Evolutionary conservation across 2,888 invertebrate species (phyloP).

Genomic region (Dolichomitus sp.): DNA sequence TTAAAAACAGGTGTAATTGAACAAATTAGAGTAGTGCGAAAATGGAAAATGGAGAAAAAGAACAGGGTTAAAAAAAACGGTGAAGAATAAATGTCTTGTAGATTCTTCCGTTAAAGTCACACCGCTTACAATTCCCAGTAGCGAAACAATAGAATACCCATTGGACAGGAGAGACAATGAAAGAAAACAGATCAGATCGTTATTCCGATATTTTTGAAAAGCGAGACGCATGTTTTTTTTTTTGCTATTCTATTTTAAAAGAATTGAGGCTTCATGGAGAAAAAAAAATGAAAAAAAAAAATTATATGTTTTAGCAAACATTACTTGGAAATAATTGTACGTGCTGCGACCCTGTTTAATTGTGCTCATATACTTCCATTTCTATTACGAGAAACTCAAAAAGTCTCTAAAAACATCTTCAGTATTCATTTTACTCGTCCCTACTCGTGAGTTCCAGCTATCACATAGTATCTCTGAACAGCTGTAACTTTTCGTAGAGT

Average conservation of each 20-base stretch:
- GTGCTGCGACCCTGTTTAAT: neutral
- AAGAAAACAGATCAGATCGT: neutral
- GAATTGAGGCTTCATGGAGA: too few species aligned
- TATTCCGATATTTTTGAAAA: neutral
- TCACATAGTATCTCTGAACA: constrained; percentile 1
- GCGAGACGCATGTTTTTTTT: neutral
- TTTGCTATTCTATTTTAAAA: neutral
- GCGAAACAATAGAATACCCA: neutral
- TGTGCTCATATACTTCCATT: neutral
- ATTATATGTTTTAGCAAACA: neutral
- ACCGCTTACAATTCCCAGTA: neutral
- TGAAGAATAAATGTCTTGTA: neutral
- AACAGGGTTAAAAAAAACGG: neutral
- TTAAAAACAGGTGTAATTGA: neutral
- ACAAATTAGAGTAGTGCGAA: neutral
- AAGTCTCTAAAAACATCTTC: neutral
- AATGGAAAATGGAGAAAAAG: neutral
- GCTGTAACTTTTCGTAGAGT: constrained; percentile 29
- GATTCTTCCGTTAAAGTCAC: neutral
- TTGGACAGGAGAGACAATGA: neutral
- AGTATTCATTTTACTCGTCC: neutral
- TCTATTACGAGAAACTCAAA: neutral
- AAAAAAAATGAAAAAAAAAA: neutral
- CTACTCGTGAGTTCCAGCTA: neutral
- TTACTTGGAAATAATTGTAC: neutral